A percentile compares a stretch with the other conserved stretches of the same genome.
These are phyloP conservation scores for Globicephala melas DNA, from an alignment of 2,113 vertebrate genomes.

Conservation along the genomic window DNA sequence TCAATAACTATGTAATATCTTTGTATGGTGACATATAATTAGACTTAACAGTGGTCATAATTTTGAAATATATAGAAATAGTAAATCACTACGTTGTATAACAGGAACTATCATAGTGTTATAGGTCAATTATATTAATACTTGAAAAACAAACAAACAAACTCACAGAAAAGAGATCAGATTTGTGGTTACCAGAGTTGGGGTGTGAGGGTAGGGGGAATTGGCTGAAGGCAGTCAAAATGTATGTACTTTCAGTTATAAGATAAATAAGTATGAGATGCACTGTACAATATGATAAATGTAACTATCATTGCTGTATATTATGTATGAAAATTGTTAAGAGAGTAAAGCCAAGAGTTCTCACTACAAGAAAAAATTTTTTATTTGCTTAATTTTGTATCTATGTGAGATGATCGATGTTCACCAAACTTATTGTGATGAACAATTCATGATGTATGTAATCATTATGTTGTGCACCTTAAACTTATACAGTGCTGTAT, in stretches of 20 bases:
- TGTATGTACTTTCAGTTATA: not conserved
- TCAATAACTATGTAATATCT: not conserved
- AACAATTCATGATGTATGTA: too few relatives aligned
- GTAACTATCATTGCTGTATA: not conserved
- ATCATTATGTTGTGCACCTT: too few relatives aligned
- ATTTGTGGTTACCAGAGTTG: not conserved
- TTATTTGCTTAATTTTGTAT: too few relatives aligned
- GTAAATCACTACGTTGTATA: not conserved
- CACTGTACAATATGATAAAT: not conserved
- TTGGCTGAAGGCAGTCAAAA: not conserved
- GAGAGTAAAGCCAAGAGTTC: too few relatives aligned
- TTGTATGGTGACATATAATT: not conserved
- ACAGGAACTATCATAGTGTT: not conserved
- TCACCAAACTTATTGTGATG: too few relatives aligned
- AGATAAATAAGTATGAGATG: not conserved
- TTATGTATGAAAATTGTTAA: not conserved
- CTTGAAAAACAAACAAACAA: not conserved
- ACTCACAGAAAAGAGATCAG: not conserved
- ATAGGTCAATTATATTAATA: too few relatives aligned
- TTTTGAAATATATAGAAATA: not conserved
- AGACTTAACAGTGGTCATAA: not conserved
- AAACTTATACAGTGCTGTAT: too few relatives aligned
- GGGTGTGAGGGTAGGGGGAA: too few relatives aligned
- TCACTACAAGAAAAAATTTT: too few relatives aligned
- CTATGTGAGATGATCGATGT: too few relatives aligned